phyloP scores from a whole-genome alignment of 1,140 invertebrate genomes.

The Xylocopa sonorina region DNA sequence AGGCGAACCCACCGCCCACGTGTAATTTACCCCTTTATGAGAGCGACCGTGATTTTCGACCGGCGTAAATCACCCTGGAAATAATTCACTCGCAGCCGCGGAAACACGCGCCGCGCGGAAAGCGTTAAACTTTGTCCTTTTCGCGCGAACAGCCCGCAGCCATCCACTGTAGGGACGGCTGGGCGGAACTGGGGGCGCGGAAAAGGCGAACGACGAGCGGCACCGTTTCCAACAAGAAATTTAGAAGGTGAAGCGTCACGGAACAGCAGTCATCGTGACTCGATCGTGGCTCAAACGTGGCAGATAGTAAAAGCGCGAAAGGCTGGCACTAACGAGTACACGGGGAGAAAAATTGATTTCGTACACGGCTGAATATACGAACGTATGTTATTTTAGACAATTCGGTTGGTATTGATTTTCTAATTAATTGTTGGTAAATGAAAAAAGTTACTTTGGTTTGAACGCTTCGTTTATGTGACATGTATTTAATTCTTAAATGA shows the following conservation, averaged over 20 bases:
- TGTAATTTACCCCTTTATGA: conserved; percentile 1
- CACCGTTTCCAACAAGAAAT: conserved; percentile 35
- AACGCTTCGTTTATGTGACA: too few species aligned
- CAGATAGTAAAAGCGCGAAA: not conserved
- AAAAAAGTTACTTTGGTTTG: too few species aligned
- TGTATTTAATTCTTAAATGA: too few species aligned
- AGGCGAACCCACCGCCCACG: too few species aligned
- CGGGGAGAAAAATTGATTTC: too few species aligned
- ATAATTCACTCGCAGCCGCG: conserved; percentile 12
- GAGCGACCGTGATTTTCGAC: conserved; percentile 11
- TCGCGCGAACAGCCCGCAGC: conserved; percentile 20
- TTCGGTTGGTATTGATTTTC: too few species aligned
- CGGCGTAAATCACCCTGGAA: conserved; percentile 18
- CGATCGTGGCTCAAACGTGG: conserved; percentile 2
- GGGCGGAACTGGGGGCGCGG: conserved; percentile 18
- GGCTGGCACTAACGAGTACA: conserved; percentile 37
- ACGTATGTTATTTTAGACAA: too few species aligned
- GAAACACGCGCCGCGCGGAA: conserved; percentile 1
- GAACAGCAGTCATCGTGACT: not conserved
- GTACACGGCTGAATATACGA: too few species aligned
- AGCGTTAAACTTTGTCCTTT: conserved; percentile 44
- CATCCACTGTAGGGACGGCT: not conserved
- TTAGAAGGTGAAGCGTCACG: conserved; percentile 23
- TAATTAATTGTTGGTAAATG: too few species aligned
- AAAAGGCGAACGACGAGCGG: not conserved